Conservation (phyloP, 30 jellyfish, hydroid and myxozoan genomes). For the Aurelia sp. region DNA sequence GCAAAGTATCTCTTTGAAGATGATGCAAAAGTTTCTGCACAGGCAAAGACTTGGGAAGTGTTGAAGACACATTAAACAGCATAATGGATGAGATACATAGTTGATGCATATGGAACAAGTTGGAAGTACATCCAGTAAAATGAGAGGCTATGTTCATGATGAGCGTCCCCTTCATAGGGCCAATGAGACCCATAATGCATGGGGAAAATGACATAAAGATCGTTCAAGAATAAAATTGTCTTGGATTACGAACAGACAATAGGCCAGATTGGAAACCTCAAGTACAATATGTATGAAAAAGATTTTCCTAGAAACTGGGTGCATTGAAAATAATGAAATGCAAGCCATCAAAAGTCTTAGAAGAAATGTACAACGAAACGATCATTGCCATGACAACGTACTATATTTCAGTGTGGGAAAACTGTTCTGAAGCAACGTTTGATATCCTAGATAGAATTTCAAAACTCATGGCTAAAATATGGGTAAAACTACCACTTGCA, state of each 20-base stretch:
- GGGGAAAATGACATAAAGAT: constrained; percentile 47
- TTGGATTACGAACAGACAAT: constrained; percentile 52
- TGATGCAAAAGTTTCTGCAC: too few species aligned
- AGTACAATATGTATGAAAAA: constrained; percentile 36
- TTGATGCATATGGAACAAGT: constrained; percentile 64
- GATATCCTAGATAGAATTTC: too few species aligned
- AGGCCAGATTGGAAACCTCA: constrained; percentile 70
- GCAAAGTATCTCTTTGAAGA: too few species aligned
- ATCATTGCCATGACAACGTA: too few species aligned
- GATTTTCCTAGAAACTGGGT: too few species aligned
- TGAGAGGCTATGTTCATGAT: constrained; percentile 4
- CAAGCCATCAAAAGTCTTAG: too few species aligned
- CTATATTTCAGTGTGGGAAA: too few species aligned
- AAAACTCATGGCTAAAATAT: too few species aligned
- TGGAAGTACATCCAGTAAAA: constrained; percentile 40
- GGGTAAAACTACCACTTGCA: too few species aligned
- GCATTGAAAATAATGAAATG: too few species aligned
- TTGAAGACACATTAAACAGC: constrained; percentile 64
- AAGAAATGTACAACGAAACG: too few species aligned
- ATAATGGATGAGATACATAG: constrained; percentile 56
- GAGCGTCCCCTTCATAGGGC: constrained; percentile 66
- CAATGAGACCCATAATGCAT: constrained; percentile 58
- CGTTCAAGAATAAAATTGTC: constrained; percentile 33
- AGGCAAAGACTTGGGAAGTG: constrained; percentile 18
- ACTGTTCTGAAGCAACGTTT: too few species aligned